Base-by-base conservation (phyloP, 2,888 invertebrate genomes). In the Caenorhabditis doughertyi region DNA sequence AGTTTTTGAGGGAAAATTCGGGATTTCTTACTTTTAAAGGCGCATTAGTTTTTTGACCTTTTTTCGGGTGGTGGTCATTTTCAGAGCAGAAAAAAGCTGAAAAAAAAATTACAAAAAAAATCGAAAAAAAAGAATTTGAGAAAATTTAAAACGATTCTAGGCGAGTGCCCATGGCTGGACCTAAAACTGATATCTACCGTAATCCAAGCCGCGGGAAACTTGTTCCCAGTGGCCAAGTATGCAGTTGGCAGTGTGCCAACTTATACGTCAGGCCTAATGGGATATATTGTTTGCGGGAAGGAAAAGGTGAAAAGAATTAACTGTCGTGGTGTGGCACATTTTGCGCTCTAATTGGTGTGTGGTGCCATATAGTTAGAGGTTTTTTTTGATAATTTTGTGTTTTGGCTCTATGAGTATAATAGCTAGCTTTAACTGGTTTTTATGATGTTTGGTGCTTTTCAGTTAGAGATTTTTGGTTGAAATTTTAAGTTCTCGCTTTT, bases 191-290 rank as follows among this genome's bases (percentile, higher is more conserved):
- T 97, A 0, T 94, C 94, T 35, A 94, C 94, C 74, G 96, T 96
- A 39, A 44, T 83, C 42, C 44, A 53, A 35, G 64, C 73, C 21
- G 67, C 81, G 90, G 94, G 94, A 83, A 94, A 94, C 44, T 94
- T 96, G 84, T 98, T 96, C 92, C 94, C 95, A 0, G 94, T 94
- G 0, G 95, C 95, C 0, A 94, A 94, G 0, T 98, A 96, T 92
- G 96, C 95, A 0, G 94, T 94, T 70, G 94, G 95, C 0, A 95
- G 95, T 9, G 96, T 97, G 0, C 97, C 98, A 0, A 96, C 97
- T 0, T 98, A 98, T 92, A 98, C 98, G 0, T 95, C 96, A 32
- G 98, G 98, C 0, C 96, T 97, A 92, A 98, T 98, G 88, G 98
- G 98, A 0, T 97, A 97, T 92, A 94, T 97, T 0, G 94, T 98